Base-by-base conservation (phyloP, 2,797 vertebrate species). In the Cuniculus paca region DNA sequence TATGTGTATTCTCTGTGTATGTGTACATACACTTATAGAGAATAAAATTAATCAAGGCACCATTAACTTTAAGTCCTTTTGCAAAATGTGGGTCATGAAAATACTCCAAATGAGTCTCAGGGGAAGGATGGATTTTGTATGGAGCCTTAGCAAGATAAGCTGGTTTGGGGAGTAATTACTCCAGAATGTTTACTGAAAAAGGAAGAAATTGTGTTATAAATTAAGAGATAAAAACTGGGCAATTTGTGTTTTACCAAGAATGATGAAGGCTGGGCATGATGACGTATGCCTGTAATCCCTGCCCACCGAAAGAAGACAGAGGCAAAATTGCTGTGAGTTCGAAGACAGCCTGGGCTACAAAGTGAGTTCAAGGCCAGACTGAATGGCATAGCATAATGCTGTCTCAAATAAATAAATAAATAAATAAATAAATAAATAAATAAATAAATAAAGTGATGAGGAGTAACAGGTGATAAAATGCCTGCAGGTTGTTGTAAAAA, bases 171-270 rank as follows among this genome's bases (percentile, higher is more conserved):
- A 89, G 63, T 78, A 91, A 78, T 60, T 83, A 60, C 7, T 90
- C 48, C 31, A 96, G 28, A 94, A 61, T 70, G 14, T 12, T 78
- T 82, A 39, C 87, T 19, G 8, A 89, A 93, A 79, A 65, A 94
- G 17, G n/a, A 16, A 45, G 10, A 4, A 77, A 90, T 50, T 74
- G 36, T 75, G 22, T 45, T 70, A n/a, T 48, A 36, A 83, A 74
- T 42, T 81, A 45, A 31, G 31, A 74, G 16, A 7, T 13, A 1
- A 81, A 82, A 42, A 17, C 58, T 87, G 56, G 7, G 22, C 2
- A 88, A 74, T 79, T 68, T 90, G 16, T 68, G 39, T 87, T 90
- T 80, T 80, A 77, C 84, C 42, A 77, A 56, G 20, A 93, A 63
- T 63, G 31, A 63, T 63, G 11, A 31, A 31, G 28, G 1, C 12